Evolutionary conservation across 2,888 invertebrate genomes (phyloP), one percentile per base, ranked within the genome.

Genomic region (Sinhomidia bicolor): DNA sequence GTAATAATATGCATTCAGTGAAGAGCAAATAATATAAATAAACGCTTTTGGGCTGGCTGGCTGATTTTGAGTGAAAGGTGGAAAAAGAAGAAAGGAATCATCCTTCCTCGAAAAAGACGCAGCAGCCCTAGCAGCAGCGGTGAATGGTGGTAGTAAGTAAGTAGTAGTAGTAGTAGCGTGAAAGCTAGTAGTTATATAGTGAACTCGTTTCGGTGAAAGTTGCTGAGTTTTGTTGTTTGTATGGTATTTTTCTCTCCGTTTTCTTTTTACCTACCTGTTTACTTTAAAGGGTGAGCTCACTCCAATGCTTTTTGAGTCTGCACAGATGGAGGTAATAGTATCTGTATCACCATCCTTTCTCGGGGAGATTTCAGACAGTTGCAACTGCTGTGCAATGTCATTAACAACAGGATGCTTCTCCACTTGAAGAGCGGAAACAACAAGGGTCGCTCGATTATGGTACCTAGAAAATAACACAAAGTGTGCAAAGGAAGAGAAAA

Each of bases 341-440:
- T 92, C 92, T 26, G 92, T 91, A 79, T 92, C 92, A 14, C 90
- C 91, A 85, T 92, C 92, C 88, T 82, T 89, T 29, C 51, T 90
- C 20, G 78, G 85, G 36, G 80, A 88, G 20, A 88, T 89, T 60
- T 88, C 85, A 14, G 90, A 89, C 17, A 91, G 79, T 47, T 91
- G 91, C 44, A 92, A 47, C 76, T 91, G 91, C 74, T 76, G 85
- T 9, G 91, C 91, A 26, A 92, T 81, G 54, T 92, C 92, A 32
- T 97, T 97, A 60, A 96, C 96, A 90, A 97, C 96, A 80, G 97
- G 97, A 94, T 97, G 96, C 94, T 98, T 98, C 94, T 98, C 98
- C 92, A 98, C 97, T 95, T 98, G 97, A 89, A 98, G 95, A 82
- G 98, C 98, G 93, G 98, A 98, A 94, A 98, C 97, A 88, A 98